Evolutionary conservation across 2,888 invertebrate genomes (phyloP), one percentile per base, ranked within the genome.

Genomic region (Galerucella pusilla): DNA sequence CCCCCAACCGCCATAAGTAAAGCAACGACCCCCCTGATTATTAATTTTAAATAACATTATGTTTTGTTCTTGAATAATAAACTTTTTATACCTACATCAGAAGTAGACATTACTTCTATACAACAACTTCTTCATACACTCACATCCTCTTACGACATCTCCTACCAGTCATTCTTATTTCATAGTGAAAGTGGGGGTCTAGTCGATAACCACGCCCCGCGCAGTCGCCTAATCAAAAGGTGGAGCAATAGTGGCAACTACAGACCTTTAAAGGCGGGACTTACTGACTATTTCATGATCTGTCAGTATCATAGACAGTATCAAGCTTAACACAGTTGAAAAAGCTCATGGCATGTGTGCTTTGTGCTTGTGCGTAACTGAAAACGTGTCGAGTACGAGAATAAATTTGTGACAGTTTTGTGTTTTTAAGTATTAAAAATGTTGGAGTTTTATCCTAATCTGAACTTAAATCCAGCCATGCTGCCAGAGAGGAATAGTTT

Each of bases 361-460:
- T 65, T 45, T 42, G 69, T 68, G 76, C 64, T 65, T 73, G 75
- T 78, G 73, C 75, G 76, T 61, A 60, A 63, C 54, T 68, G 73
- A 28, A 59, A 64, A 71, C 68, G 73, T 67, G 71, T 63, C n/a
- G 68, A 61, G 65, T 71, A 75, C 71, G 72, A 49, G 71, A 42
- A 64, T 52, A 45, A 68, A 60, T 64, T 65, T 72, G 77, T 79
- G 74, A 69, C 71, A 71, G 77, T 71, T 69, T 59, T 71, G 12
- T 28, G 49, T 14, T 20, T 64, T 20, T 42, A 45, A 64, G 75
- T 45, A 20, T 25, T 25, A 66, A 90, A 88, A 85, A 93, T 93
- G 93, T 90, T 93, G 89, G 93, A 93, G 86, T 93, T 93, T 87
- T 93, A 92, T 86, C 91, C 92, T 74, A 91, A 91, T 84, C 88